Base-by-base conservation (phyloP, 1,140 invertebrate species). In the Papilio xuthus region DNA sequence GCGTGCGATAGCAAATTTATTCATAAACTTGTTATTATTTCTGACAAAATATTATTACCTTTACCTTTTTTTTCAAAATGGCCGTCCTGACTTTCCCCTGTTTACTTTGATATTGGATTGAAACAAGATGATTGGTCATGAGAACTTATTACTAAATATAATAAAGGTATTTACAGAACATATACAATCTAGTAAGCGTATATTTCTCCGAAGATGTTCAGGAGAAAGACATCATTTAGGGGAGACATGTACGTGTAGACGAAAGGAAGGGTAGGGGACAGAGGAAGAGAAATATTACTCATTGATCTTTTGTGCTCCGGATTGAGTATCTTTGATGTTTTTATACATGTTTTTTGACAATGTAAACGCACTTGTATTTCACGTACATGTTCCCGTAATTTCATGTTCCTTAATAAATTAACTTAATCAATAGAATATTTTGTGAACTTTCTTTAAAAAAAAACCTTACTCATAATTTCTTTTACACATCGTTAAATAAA, bases 121-220 rank as follows among this genome's bases (percentile, higher is more conserved):
- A 37, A 37, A 37, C 32, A 37, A 37, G 2, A 37, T 37, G 2
- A n/a, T n/a, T n/a, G n/a, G n/a, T n/a, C n/a, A n/a, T n/a, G n/a
- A n/a, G n/a, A n/a, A n/a, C n/a, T n/a, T n/a, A n/a, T n/a, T n/a
- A n/a, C n/a, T n/a, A n/a, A n/a, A n/a, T n/a, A n/a, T n/a, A 9
- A 23, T 28, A 78, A 82, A 78, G 32, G 37, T 83, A 81, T 81
- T 81, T 84, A 84, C 81, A 83, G 63, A 32, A 74, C 32, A 79
- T 79, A 69, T 26, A 56, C 53, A 56, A 82, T 56, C 82, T 87
- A 86, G 74, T 86, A 86, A 86, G 83, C 85, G 84, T 86, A 87
- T 79, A 63, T 78, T 80, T 71, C n/a, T 63, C 78, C 75, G 32
- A 73, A 20, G 53, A 56, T 56, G 77, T 13, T 72, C 10, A 47